Evolutionary conservation across 2,113 vertebrate genomes (phyloP).

Genomic region (Narcine bancroftii): DNA sequence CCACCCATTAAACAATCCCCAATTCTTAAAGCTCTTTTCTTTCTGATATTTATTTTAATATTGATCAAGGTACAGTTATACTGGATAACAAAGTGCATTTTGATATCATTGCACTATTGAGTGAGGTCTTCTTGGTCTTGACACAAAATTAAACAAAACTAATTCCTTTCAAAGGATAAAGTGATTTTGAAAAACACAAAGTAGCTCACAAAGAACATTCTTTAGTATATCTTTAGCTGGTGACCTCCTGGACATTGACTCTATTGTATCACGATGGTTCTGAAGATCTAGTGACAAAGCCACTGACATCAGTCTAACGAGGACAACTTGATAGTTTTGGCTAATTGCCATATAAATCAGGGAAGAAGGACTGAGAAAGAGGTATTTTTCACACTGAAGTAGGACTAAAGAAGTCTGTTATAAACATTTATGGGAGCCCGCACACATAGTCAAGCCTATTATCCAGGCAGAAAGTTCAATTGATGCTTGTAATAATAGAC

Average conservation of each 20-base stretch:
- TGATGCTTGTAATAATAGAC: background rate
- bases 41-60: background rate
- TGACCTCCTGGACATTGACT: conserved; percentile 26
- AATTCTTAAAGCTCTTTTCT: background rate
- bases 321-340: conserved; percentile 9
- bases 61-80: background rate
- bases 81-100: background rate
- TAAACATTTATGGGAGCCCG: conserved; percentile 29
- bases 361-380: conserved; percentile 9
- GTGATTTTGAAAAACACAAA: background rate
- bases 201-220: background rate
- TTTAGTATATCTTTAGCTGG: background rate
- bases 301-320: conserved; percentile 6
- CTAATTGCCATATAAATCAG: conserved; percentile 31
- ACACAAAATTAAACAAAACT: background rate
- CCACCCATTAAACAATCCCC: too few relatives aligned
- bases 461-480: background rate
- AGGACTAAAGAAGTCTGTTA: conserved; percentile 2
- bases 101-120: background rate
- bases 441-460: conserved; percentile 10
- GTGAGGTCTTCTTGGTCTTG: background rate
- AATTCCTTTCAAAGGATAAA: conserved; percentile 2
- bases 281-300: conserved; percentile 18
- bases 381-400: background rate
- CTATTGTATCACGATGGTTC: background rate